Percentiles rank a stretch among this genome's conserved stretches.
Evolutionary conservation across 2,113 vertebrate genomes (phyloP).

Genomic region (Amia ocellicauda): DNA sequence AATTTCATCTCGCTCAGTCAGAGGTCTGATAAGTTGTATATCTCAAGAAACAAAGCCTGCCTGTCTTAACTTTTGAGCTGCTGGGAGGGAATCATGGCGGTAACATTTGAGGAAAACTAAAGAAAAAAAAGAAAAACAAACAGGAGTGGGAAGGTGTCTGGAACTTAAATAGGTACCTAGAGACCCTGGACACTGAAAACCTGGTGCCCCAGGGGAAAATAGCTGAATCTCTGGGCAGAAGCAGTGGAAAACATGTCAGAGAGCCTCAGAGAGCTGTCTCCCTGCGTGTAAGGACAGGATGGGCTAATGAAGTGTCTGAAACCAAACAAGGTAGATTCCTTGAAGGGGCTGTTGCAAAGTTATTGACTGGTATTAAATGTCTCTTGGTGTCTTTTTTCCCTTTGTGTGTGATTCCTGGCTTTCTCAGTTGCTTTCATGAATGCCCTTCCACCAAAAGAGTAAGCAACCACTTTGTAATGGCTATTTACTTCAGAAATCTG

Average conservation of each 20-base stretch:
- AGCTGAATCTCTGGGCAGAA: conserved; percentile 1
- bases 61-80: conserved; percentile 25
- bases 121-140: conserved; percentile 12
- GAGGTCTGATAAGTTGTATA: conserved; percentile 18
- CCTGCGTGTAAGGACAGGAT: conserved; percentile 41
- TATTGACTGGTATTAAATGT: conserved; percentile 4
- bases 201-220: conserved; percentile 9
- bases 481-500: too few species aligned
- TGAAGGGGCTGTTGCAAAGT: conserved; percentile 1
- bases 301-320: conserved; percentile 20
- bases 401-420: neutral
- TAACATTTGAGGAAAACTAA: conserved; percentile 7
- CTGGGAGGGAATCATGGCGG: neutral
- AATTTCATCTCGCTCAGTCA: conserved; percentile 13
- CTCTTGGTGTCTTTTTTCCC: neutral
- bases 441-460: too few species aligned
- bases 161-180: conserved; percentile 33
- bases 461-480: too few species aligned
- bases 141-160: conserved; percentile 30
- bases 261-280: neutral
- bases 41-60: conserved; percentile 27
- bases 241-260: conserved; percentile 27
- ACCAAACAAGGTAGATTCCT: conserved; percentile 23
- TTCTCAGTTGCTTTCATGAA: conserved; percentile 6
- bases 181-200: conserved; percentile 16